Percentiles rank a stretch among this genome's conserved stretches.
phyloP scores from a whole-genome alignment of 1,140 invertebrate species.

The Diabrotica undecimpunctata region DNA sequence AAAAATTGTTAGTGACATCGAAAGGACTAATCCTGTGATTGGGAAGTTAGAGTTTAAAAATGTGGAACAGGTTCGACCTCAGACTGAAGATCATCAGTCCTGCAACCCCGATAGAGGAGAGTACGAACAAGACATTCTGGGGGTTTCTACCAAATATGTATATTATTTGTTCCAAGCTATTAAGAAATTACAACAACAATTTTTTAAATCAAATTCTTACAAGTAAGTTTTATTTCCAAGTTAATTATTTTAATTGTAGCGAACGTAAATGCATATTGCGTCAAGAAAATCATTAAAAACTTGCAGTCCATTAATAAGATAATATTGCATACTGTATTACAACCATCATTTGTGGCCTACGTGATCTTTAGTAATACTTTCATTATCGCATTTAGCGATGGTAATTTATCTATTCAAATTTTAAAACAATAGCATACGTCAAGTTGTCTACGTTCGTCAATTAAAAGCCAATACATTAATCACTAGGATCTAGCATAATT shows the following conservation, averaged over 20 bases:
- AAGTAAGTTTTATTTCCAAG: constrained; percentile 7
- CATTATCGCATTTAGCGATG: not conserved
- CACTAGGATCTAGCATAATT: too few relatives aligned
- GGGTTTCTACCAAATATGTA: constrained; percentile 29
- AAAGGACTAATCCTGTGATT: constrained; percentile 5
- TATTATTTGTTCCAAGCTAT: constrained; percentile 22
- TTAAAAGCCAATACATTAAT: too few relatives aligned
- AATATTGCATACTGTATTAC: not conserved
- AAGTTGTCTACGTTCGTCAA: too few relatives aligned
- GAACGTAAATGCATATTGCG: not conserved
- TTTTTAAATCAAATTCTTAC: constrained; percentile 14
- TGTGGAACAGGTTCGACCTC: constrained; percentile 8
- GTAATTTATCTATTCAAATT: too few relatives aligned
- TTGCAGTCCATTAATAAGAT: not conserved
- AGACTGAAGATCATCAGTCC: constrained; percentile 9
- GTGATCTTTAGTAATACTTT: not conserved
- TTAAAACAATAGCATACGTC: too few relatives aligned
- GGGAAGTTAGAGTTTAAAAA: not conserved
- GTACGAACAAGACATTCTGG: constrained; percentile 29
- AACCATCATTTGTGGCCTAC: too few relatives aligned
- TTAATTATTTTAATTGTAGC: not conserved
- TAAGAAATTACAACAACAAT: not conserved
- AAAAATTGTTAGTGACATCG: constrained; percentile 25
- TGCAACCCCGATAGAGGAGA: constrained; percentile 6
- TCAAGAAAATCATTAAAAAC: too few relatives aligned